Evolutionary conservation across 2,797 vertebrate species (phyloP).

Genomic region (Merluccius polli): DNA sequence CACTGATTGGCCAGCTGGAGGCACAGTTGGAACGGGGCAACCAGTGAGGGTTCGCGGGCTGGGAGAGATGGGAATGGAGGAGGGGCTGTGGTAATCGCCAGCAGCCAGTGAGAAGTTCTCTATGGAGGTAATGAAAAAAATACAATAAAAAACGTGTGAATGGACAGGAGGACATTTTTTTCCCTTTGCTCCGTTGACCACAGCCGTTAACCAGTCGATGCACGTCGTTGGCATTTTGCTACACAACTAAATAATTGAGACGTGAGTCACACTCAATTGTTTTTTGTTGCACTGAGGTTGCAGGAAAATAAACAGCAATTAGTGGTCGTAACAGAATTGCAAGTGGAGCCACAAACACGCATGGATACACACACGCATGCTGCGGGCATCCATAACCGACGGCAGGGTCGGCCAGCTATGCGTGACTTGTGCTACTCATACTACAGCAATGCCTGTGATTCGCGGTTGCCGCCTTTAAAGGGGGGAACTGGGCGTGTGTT

Average conservation of each 20-base stretch:
- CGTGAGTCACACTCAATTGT: constrained; percentile 20
- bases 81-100: constrained; percentile 84
- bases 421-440: neutral
- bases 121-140: constrained; percentile 38
- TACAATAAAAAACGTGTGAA: constrained; percentile 7
- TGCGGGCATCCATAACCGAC: neutral
- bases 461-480: neutral
- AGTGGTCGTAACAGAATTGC: constrained; percentile 47
- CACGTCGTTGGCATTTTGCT: constrained; percentile 15
- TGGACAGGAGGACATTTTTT: neutral
- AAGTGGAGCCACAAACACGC: neutral
- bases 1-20: constrained; percentile 88
- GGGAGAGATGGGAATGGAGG: constrained; percentile 84
- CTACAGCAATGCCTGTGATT: neutral
- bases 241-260: constrained; percentile 29
- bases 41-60: constrained; percentile 88
- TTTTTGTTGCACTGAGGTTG: constrained; percentile 33
- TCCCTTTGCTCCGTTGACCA: neutral
- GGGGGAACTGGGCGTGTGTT: neutral
- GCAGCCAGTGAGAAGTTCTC: constrained; percentile 81
- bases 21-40: constrained; percentile 91
- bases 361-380: constrained; percentile 5
- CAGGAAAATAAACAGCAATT: constrained; percentile 43
- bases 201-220: neutral
- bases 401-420: neutral